Percentiles rank a stretch among this genome's conserved stretches.
Evolutionary conservation across 2,113 vertebrate species (phyloP).

Genomic region (Silurus glanis): DNA sequence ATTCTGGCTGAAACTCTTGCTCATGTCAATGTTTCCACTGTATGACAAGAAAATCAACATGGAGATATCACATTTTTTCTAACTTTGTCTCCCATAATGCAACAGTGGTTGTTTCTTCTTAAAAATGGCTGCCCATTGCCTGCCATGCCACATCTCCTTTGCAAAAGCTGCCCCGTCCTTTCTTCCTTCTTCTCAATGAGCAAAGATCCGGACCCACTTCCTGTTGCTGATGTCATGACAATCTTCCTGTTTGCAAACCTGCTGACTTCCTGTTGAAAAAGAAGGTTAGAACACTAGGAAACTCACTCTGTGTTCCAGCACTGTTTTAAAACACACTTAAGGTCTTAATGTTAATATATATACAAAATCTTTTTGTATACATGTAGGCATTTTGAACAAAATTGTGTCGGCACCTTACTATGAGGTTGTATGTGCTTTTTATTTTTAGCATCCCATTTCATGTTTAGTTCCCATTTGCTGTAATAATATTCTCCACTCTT

Average conservation of each 20-base stretch:
- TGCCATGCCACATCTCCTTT: neutral
- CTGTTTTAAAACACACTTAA: neutral
- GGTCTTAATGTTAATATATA: no score
- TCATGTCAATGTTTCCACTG: neutral
- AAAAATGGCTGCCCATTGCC: neutral
- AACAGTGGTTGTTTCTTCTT: neutral
- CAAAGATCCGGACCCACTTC: constrained; percentile 30
- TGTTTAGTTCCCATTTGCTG: no score
- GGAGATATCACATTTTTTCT: neutral
- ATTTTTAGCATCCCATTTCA: no score
- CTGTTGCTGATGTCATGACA: constrained; percentile 57
- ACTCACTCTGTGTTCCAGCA: neutral
- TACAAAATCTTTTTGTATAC: no score
- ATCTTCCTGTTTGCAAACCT: constrained; percentile 54
- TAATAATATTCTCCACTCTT: no score
- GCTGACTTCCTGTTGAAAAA: constrained; percentile 19
- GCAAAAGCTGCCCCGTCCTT: neutral
- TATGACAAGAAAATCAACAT: neutral
- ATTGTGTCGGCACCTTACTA: no score
- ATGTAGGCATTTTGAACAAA: no score
- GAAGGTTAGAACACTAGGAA: neutral
- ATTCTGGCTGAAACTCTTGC: neutral
- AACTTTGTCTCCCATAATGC: neutral
- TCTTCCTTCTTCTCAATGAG: constrained; percentile 17
- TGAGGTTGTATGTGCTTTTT: no score